Conservation (phyloP, 1,140 invertebrate genomes). For the Bombus polaris region DNA sequence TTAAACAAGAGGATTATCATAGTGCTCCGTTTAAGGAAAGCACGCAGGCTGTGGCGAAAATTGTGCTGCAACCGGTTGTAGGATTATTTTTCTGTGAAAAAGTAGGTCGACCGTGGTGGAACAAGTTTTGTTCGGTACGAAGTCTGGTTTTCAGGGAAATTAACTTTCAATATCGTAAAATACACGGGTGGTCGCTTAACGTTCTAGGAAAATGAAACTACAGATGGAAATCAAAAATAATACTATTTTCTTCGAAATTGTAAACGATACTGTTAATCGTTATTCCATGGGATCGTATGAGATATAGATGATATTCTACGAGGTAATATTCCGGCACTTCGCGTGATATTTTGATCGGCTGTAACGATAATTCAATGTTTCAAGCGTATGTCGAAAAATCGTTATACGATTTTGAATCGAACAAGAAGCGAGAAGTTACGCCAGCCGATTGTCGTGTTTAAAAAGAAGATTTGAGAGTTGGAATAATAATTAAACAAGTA, state of each 20-base stretch:
- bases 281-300: no score
- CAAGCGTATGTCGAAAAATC: no score
- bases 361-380: no score
- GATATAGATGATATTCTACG: no score
- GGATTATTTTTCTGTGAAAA: slow-evolving; percentile 6
- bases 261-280: no score
- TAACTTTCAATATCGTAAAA: not conserved
- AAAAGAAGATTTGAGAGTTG: not conserved
- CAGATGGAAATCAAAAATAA: not conserved
- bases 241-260: not conserved
- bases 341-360: no score
- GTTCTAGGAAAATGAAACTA: not conserved
- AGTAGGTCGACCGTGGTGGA: not conserved
- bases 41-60: slow-evolving; percentile 20
- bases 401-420: no score
- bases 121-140: not conserved
- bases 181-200: not conserved
- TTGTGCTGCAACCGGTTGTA: not conserved
- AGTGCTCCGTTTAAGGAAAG: slow-evolving; percentile 62
- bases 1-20: slow-evolving; percentile 61
- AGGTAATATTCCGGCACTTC: no score
- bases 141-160: not conserved
- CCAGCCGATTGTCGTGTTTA: no score
- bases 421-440: no score
- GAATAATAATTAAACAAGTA: not conserved